Evolutionary conservation across 2,888 invertebrate genomes (phyloP), one percentile per base, ranked within the genome.

Genomic region (Lycia hirtaria): DNA sequence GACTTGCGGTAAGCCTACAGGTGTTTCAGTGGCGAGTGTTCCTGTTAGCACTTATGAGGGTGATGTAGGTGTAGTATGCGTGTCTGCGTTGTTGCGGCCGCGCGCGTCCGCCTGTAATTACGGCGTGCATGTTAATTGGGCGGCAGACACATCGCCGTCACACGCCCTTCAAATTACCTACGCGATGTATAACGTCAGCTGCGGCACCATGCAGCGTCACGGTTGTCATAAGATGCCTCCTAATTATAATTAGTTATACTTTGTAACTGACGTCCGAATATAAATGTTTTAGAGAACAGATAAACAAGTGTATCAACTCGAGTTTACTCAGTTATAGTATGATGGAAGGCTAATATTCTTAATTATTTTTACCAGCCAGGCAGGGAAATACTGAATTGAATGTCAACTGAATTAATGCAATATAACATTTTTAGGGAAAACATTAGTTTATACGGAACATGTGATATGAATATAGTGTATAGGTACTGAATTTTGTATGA

Each of bases 51-150:
- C n/a, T n/a, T n/a, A n/a, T n/a, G n/a, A n/a, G n/a, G 10, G 33
- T 15, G 33, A 15, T n/a, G 3, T 1, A 4, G 35, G 17, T 17
- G 6, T 35, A 17, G 17, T 17, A 6, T 17, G 6, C 17, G 3
- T 17, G 17, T 9, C 1, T 33, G 15, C 17, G 33, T 6, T 6
- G 14, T 3, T 6, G n/a, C n/a, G 14, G 12, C 4, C 3, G 14
- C n/a, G 12, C 15, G 26, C 12, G 26, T 37, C 22, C 9, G 7
- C 40, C 40, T 30, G 38, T 20, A 49, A 49, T 40, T 49, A 30
- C 22, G 15, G 1, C 20, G 19, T 30, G 20, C 30, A 30, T 49
- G 45, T 45, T 45, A 14, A 22, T 33, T 22, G 15, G 33, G 12
- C 33, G 32, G n/a, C 24, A 33, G 33, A 33, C 22, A 33, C 33